phyloP scores from a whole-genome alignment of 2,797 vertebrate species.

The Bradypodion pumilum region DNA sequence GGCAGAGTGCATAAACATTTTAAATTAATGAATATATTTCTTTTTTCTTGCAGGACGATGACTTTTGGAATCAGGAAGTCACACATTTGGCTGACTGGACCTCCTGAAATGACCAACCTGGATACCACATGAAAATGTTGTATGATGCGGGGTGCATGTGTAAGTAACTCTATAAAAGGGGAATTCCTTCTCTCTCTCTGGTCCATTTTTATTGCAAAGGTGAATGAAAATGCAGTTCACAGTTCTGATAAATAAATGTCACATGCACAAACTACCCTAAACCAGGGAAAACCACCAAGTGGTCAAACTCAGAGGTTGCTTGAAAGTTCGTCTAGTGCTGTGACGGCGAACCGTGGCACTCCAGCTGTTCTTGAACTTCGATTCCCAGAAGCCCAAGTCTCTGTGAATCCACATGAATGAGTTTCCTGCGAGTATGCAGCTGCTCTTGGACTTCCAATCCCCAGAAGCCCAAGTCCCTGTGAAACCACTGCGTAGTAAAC shows the following conservation, averaged over 20 bases:
- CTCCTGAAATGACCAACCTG: background rate
- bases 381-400: too few species aligned
- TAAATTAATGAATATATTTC: background rate
- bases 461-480: too few species aligned
- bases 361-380: too few species aligned
- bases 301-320: too few species aligned
- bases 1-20: too few species aligned
- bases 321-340: too few species aligned
- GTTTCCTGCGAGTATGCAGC: too few species aligned
- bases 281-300: background rate
- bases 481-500: too few species aligned
- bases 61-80: constrained; percentile 8
- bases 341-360: too few species aligned
- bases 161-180: background rate
- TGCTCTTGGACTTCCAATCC: too few species aligned
- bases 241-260: background rate
- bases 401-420: too few species aligned
- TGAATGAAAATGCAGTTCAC: background rate
- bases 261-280: background rate
- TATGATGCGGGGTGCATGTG: background rate
- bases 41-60: background rate
- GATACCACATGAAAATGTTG: rapidly evolving
- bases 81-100: constrained; percentile 1
- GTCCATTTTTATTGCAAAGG: background rate
- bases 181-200: rapidly evolving